Percentiles rank a stretch among this genome's conserved stretches.
Conservation (phyloP, 2,888 invertebrate species). For the Blastobasis lacticolella region DNA sequence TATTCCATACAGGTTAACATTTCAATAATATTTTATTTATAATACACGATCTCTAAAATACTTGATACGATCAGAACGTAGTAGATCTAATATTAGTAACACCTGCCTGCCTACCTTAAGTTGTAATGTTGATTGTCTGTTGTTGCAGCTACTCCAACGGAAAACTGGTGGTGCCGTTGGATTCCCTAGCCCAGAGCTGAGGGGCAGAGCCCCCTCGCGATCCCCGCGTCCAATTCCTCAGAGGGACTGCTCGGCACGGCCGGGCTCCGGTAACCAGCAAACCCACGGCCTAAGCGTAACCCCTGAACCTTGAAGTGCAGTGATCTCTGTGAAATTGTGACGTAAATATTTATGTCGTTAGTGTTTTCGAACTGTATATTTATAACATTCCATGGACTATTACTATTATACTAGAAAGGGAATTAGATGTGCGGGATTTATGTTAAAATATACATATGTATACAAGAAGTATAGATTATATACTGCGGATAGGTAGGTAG, state of each 20-base stretch:
- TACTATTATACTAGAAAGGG: too few relatives aligned
- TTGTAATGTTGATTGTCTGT: constrained; percentile 13
- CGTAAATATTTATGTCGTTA: too few relatives aligned
- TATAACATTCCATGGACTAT: too few relatives aligned
- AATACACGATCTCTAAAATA: background rate
- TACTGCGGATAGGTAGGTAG: too few relatives aligned
- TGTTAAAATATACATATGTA: too few relatives aligned
- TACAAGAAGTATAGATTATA: too few relatives aligned
- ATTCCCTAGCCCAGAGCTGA: constrained; percentile 73
- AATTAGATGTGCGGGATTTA: too few relatives aligned
- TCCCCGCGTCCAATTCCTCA: constrained; percentile 56
- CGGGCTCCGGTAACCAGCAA: constrained; percentile 31
- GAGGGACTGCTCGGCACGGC: constrained; percentile 50
- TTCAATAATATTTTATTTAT: constrained; percentile 17
- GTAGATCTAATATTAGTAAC: too few relatives aligned
- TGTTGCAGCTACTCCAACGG: constrained; percentile 73
- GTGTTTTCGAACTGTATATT: too few relatives aligned
- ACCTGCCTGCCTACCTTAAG: too few relatives aligned
- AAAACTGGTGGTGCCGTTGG: constrained; percentile 75
- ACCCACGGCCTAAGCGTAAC: constrained; percentile 18
- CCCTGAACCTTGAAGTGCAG: background rate
- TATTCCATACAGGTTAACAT: constrained; percentile 70
- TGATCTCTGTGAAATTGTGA: too few relatives aligned
- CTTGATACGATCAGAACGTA: background rate
- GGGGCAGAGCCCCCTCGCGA: constrained; percentile 52